These are phyloP conservation scores for Cyrtonyx montezumae DNA, from an alignment of 2,113 vertebrate genomes.

Conservation along the genomic window DNA sequence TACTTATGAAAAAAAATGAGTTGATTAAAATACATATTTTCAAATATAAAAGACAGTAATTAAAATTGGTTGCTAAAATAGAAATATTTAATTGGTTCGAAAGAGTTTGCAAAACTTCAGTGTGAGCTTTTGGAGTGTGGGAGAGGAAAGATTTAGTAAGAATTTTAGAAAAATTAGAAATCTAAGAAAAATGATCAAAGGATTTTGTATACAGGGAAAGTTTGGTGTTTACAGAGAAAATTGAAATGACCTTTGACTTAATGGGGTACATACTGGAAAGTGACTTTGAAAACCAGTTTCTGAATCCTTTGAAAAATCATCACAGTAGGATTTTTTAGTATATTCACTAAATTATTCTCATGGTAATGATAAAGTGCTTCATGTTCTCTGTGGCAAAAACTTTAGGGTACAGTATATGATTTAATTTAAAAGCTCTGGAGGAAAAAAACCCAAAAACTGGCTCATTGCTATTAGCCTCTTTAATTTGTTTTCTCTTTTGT, in stretches of 20 bases:
- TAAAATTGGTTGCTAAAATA: background rate
- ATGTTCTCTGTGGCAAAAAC: background rate
- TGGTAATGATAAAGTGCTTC: background rate
- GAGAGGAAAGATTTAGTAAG: background rate
- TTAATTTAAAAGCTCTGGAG: background rate
- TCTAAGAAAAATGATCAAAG: background rate
- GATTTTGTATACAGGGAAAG: background rate
- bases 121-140: background rate
- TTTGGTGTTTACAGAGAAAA: background rate
- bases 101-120: background rate
- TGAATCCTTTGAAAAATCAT: background rate
- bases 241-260: background rate
- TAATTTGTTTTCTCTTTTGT: background rate
- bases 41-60: background rate
- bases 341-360: background rate
- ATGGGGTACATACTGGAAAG: background rate
- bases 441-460: background rate
- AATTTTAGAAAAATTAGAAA: background rate
- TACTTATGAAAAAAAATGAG: background rate
- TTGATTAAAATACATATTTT: background rate
- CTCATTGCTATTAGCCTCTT: background rate
- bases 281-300: background rate
- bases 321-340: background rate
- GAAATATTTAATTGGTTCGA: background rate
- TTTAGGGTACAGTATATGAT: background rate